Conservation (phyloP, 1,140 invertebrate genomes). For the Bombus polaris region DNA sequence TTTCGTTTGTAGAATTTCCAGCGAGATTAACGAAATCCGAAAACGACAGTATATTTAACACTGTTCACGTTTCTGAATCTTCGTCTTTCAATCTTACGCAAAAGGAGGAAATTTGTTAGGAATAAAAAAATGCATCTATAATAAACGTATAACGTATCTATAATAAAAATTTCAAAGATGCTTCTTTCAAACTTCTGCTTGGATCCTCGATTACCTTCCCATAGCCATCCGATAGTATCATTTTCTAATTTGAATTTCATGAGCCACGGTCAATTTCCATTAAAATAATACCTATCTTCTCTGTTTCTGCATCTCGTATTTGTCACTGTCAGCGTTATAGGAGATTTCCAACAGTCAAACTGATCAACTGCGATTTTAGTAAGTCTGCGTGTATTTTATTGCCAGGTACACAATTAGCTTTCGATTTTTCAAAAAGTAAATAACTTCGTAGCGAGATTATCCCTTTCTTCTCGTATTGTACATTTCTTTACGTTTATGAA, state of each 20-base stretch:
- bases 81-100: too few species aligned
- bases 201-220: too few species aligned
- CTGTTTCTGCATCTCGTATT: not conserved
- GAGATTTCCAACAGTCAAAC: not conserved
- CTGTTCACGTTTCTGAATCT: not conserved
- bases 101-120: too few species aligned
- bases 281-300: not conserved
- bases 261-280: not conserved
- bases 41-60: not conserved
- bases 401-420: not conserved
- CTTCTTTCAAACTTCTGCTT: too few species aligned
- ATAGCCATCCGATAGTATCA: too few species aligned
- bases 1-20: not conserved
- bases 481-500: not conserved
- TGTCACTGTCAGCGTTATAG: not conserved
- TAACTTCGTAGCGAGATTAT: too few species aligned
- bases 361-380: not conserved
- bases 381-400: not conserved
- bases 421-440: not conserved
- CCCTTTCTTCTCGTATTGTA: too few species aligned
- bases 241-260: not conserved
- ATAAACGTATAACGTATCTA: too few species aligned
- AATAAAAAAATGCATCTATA: too few species aligned
- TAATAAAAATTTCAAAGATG: too few species aligned
- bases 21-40: not conserved